Evolutionary conservation across 2,113 vertebrate species (phyloP).

Genomic region (Sigmodon hispidus): DNA sequence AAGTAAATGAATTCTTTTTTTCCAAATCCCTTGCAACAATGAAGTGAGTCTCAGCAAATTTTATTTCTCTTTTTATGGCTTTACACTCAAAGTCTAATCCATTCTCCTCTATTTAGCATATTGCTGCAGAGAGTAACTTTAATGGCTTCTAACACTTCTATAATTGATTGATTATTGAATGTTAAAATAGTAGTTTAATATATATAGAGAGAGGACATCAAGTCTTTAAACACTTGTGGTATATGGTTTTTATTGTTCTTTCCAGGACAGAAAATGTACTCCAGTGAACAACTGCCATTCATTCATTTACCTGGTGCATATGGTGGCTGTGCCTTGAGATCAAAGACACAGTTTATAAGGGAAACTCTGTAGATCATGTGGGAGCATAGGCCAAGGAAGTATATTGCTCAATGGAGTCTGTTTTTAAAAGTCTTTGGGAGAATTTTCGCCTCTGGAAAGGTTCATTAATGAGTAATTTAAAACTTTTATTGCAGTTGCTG

Average conservation of each 20-base stretch:
- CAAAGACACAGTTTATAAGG: not conserved
- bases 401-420: not conserved
- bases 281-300: not conserved
- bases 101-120: not conserved
- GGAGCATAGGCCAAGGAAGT: not conserved
- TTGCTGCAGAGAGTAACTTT: not conserved
- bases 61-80: not conserved
- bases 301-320: not conserved
- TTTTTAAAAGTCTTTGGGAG: conserved; percentile 70
- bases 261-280: not conserved
- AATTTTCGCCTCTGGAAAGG: conserved; percentile 78
- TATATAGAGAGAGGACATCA: not conserved
- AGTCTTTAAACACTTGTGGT: not conserved
- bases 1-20: not conserved
- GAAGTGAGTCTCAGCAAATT: not conserved
- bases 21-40: not conserved
- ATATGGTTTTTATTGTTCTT: not conserved
- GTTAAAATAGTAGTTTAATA: not conserved
- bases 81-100: not conserved
- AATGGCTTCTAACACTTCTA: not conserved
- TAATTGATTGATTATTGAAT: not conserved
- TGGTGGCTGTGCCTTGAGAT: not conserved
- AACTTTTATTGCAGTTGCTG: conserved; percentile 75
- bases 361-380: not conserved
- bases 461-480: conserved; percentile 74